Conservation (phyloP, 2,797 vertebrate species). For the Anomalospiza imberbis region DNA sequence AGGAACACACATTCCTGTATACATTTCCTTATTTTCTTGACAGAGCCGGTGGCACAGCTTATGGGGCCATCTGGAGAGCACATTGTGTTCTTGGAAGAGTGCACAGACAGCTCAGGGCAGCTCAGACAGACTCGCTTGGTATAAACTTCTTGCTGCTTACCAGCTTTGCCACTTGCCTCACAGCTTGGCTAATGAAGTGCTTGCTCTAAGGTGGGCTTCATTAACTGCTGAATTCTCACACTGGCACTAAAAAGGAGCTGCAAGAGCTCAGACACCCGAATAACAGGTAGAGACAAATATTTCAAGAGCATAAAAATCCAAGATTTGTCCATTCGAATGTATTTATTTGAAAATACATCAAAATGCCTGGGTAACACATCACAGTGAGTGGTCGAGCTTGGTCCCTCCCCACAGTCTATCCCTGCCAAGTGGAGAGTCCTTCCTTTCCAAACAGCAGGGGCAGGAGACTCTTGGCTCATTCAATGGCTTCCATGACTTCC, state of each 20-base stretch:
- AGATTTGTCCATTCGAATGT: background rate
- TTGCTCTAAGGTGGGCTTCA: background rate
- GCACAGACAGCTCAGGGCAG: background rate
- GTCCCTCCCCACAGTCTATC: background rate
- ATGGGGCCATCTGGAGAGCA: background rate
- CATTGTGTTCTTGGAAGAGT: background rate
- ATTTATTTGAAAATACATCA: constrained; percentile 29
- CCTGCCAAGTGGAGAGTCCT: background rate
- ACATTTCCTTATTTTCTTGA: background rate
- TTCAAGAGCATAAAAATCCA: background rate
- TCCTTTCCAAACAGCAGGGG: background rate
- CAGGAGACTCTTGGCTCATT: constrained; percentile 36
- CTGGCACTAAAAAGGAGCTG: background rate
- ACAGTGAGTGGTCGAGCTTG: background rate
- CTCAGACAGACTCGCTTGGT: background rate
- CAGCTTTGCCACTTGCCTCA: background rate
- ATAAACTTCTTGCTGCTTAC: background rate
- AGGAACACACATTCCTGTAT: background rate
- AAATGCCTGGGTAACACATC: background rate
- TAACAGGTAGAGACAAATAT: background rate
- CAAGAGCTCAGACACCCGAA: background rate
- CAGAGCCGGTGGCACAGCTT: background rate
- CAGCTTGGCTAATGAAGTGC: background rate
- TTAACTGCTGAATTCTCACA: background rate
- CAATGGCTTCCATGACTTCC: constrained; percentile 83